Evolutionary conservation across 2,888 invertebrate species (phyloP), one percentile per base, ranked within the genome.

Genomic region (Alloplasta piceator): DNA sequence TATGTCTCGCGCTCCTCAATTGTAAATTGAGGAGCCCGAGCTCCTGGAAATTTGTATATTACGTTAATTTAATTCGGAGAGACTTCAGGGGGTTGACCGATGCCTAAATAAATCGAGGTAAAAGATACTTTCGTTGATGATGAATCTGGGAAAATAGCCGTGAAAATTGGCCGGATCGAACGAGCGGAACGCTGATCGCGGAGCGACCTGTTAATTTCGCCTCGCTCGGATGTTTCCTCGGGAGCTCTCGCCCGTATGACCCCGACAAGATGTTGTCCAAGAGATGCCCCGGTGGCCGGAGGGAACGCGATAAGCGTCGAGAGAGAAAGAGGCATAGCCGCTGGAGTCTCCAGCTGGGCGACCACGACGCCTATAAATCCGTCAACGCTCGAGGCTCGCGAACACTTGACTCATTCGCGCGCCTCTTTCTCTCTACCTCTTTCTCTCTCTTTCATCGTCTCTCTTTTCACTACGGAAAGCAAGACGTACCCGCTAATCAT

Each of bases 171-270:
- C 26, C 26, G 26, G 26, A 26, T 26, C 26, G 26, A 26, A 26
- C 26, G 26, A 66, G 71, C 55, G 14, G 14, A 14, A 63, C 72
- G 87, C 86, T 88, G 88, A 89, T 88, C 87, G 86, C 84, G 64
- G 63, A 74, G 79, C 82, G 88, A 87, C 88, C 89, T 84, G 87
- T 83, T n/a, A n/a, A n/a, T n/a, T 90, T 89, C 83, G 80, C 80
- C 56, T 46, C 1, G 1, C 38, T n/a, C 14, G 16, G 58, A 58
- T 64, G 14, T 73, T 39, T 14, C 60, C 36, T 38, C 80, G 82
- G 86, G 82, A 86, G 82, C 83, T 80, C 56, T 66, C 56, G 70
- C 83, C 81, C 82, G 82, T 85, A 85, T 86, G 88, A 88, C 86
- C 88, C 85, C 86, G 80, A 72, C 82, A 76, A 85, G 87, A 89